Conservation (phyloP, 2,797 vertebrate species). For the Neomorphus geoffroyi region DNA sequence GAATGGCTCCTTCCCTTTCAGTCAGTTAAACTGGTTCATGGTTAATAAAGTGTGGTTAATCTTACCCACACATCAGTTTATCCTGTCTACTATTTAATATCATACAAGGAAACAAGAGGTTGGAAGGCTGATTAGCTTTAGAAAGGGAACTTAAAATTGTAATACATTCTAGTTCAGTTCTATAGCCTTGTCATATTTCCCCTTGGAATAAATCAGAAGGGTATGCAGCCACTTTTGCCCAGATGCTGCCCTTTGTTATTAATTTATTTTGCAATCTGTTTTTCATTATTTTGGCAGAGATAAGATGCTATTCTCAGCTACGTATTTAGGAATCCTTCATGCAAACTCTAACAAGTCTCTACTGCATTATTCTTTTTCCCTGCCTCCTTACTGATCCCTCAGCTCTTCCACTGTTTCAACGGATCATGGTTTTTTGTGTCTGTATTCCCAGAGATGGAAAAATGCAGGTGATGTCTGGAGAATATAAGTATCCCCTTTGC, state of each 20-base stretch:
- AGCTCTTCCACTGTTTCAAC: background rate
- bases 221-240: background rate
- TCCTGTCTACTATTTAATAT: background rate
- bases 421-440: background rate
- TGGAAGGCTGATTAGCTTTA: background rate
- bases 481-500: background rate
- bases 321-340: constrained; percentile 13
- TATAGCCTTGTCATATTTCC: constrained; percentile 1
- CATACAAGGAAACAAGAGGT: background rate
- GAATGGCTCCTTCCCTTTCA: background rate
- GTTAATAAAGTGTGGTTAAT: background rate
- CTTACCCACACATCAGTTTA: background rate
- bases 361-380: background rate
- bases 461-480: background rate
- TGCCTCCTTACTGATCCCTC: background rate
- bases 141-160: background rate
- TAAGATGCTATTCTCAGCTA: background rate
- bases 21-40: background rate
- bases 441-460: background rate
- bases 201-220: constrained; percentile 29
- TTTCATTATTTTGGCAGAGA: constrained; percentile 36
- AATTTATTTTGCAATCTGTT: constrained; percentile 50
- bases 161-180: background rate
- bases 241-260: constrained; percentile 45
- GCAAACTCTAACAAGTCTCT: background rate